Evolutionary conservation across 2,797 vertebrate species (phyloP), one percentile per base, ranked within the genome.

Genomic region (Poeciliopsis turneri): DNA sequence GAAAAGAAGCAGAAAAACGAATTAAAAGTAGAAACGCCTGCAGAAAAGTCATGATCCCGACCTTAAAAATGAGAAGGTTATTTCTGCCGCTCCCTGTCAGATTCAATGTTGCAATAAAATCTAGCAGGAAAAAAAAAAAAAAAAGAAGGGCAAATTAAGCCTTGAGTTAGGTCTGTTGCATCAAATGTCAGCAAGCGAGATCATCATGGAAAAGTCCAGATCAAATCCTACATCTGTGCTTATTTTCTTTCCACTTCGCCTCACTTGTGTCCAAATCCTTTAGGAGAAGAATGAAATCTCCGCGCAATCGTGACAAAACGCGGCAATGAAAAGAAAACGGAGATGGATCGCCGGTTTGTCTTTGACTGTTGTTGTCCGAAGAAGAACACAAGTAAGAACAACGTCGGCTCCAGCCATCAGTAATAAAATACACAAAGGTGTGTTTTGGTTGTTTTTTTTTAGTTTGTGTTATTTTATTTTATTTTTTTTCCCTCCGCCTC

Each of bases 391-490:
- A 76, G 83, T 78, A 78, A 82, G 82, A 82, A 82, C 82, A 80
- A 84, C 81, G 84, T 88, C 87, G 87, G 82, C 72, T 89, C 88
- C 88, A 86, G 89, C 80, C 80, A 86, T 80, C 74, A 84, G 82
- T 84, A 89, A 92, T 87, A 85, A 92, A 89, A 92, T 82, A 1
- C 78, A 82, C 85, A 87, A 87, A 92, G 88, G 86, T 91, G 89
- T 80, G 36, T 39, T 5, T 5, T 36, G 36, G 36, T 76, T 85
- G 83, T 78, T 81, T 78, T 86, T 84, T 71, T 83, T 59, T 25
- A 41, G 5, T 49, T 18, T 49, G 18, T 8, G 15, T 49, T 43
- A 2, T 13, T 45, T 5, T 12, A 2, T 33, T 15, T 30, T 45
- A 36, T 12, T 7, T 33, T 5, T 30, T 6, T 30, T 20, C 1